Base-by-base conservation (phyloP, 2,888 invertebrate species). In the Lutraria lutraria region DNA sequence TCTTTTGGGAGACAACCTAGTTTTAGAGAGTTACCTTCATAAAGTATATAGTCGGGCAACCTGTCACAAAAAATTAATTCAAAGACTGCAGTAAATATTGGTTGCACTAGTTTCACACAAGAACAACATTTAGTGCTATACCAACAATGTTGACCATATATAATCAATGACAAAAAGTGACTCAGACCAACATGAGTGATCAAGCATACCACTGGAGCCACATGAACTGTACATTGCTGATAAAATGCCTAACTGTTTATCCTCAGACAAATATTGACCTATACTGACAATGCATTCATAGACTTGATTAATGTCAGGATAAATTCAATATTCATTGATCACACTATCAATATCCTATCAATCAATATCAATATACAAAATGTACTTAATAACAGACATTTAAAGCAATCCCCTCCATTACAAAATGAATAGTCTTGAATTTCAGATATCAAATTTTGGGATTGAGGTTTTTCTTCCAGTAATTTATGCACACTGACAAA, bases 281-380 rank as follows among this genome's bases (percentile, higher is more conserved):
- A 80, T 34, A 13, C 21, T 53, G 34, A 60, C 19, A 54, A 4
- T 80, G 54, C 52, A 80, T 76, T 80, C 31, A 80, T 60, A 56
- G 16, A 29, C 52, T 34, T 60, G 85, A 85, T 85, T 85, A 80
- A 80, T 85, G 80, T 56, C 25, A 80, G 60, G 79, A 85, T 80
- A 53, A 80, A 53, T 80, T 85, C 85, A 85, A 31, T 85, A 19
- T 34, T 43, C 16, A 34, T 79, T 80, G 85, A 85, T 80, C 80
- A 54, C 79, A n/a, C 34, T 56, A 79, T 79, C 85, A 85, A 79
- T 85, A 76, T 43, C 21, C 85, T 80, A 85, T 85, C 79, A 83
- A 68, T 83, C 76, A 76, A 76, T 68, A 68, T 68, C 25, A 68
- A 68, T 68, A 68, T 25, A n/a, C n/a, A n/a, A n/a, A n/a, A n/a